phyloP scores from a whole-genome alignment of 2,113 vertebrate genomes.

The Leuciscus idus region DNA sequence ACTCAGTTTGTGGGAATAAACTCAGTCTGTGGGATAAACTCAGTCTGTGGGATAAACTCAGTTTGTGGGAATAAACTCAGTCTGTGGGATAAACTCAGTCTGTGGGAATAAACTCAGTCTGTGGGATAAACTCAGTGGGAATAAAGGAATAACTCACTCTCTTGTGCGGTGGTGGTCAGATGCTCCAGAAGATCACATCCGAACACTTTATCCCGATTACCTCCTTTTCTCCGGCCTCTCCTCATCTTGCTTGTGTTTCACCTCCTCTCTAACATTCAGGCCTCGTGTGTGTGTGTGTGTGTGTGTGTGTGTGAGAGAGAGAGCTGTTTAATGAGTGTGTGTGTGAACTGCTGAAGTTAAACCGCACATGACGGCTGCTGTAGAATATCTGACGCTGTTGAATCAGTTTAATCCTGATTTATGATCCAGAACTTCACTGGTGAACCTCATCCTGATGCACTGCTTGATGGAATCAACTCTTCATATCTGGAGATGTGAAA shows the following conservation, averaged over 20 bases:
- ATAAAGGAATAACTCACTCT: conserved; percentile 76
- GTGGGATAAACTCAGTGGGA: no score
- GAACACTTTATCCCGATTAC: conserved; percentile 86
- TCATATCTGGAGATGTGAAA: neutral
- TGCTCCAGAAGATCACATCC: conserved; percentile 90
- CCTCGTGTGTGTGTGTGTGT: conserved; percentile 19
- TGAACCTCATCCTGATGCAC: conserved; percentile 42
- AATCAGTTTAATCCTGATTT: neutral
- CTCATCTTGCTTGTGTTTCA: conserved; percentile 74
- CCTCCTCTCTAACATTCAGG: conserved; percentile 65
- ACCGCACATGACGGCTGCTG: neutral
- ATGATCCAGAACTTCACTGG: conserved; percentile 43
- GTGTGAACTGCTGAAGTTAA: neutral
- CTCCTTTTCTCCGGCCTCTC: conserved; percentile 83
- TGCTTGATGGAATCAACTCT: neutral
- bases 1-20: no score
- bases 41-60: no score
- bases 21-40: no score
- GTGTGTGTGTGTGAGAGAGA: neutral
- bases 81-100: no score
- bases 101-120: no score
- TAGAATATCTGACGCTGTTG: neutral
- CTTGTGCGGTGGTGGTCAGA: conserved; percentile 79
- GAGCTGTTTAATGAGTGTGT: conserved; percentile 34
- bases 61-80: no score